Evolutionary conservation across 2,888 invertebrate species (phyloP), one percentile per base, ranked within the genome.

Genomic region (Dryobotodes eremita): DNA sequence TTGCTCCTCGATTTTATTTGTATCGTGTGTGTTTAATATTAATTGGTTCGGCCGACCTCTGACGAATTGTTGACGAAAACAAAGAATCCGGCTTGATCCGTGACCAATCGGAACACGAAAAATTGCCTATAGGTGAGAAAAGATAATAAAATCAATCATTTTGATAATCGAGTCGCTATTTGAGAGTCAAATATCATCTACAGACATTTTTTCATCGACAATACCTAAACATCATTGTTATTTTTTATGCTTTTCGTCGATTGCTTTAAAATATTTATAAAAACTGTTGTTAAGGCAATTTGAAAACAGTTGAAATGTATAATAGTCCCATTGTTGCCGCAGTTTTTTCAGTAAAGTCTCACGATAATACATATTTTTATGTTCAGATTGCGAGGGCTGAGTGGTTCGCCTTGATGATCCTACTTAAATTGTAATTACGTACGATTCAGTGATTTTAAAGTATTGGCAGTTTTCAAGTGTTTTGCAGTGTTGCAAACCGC

Each of bases 401-500:
- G 75, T 71, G 48, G 79, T 64, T 88, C 46, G 57, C 90, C 87
- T 86, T 90, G 85, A 87, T 82, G 83, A 79, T 77, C 53, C 74
- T 82, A 85, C 83, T 87, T 85, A 84, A 80, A 87, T 74, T 71
- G 76, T 87, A 82, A 79, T 82, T 81, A 83, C 57, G 77, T 81
- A 83, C 57, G 77, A 75, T 66, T 66, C 53, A 64, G 36, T 55
- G 71, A 72, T 76, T 73, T 82, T 64, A 70, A 74, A 74, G 62
- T 64, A 76, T 75, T 74, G 71, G 73, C 11, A 66, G 62, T 73
- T 78, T 83, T 83, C 57, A 80, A 82, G 72, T 78, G 73, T 86
- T 86, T 86, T 84, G 82, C 76, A 77, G 75, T 80, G 84, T 85
- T 85, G 72, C 84, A 90, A 92, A 92, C 92, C 92, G 86, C 92